Conservation (phyloP, 2,888 invertebrate genomes). For the Drepanosiphum platanoidis region DNA sequence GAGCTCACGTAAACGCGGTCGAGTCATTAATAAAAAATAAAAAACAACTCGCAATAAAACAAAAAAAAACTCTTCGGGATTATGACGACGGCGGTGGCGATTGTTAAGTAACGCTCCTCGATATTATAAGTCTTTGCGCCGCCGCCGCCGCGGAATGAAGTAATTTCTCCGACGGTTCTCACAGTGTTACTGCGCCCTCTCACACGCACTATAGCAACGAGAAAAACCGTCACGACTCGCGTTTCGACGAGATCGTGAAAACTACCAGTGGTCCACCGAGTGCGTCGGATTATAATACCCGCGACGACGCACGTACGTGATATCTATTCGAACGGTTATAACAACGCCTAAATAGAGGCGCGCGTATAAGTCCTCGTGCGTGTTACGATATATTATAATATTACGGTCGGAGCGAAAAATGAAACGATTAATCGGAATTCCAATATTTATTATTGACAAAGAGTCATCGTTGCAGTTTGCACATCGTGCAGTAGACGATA, state of each 20-base stretch:
- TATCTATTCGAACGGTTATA: neutral
- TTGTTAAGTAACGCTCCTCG: constrained; percentile 24
- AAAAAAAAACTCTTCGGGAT: neutral
- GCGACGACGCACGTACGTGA: neutral
- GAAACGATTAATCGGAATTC: too few species aligned
- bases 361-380: too few species aligned
- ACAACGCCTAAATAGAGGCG: too few species aligned
- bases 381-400: too few species aligned
- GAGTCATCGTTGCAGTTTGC: too few species aligned
- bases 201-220: neutral
- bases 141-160: neutral
- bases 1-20: constrained; percentile 35
- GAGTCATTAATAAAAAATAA: constrained; percentile 30
- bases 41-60: neutral
- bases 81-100: neutral
- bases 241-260: constrained; percentile 44
- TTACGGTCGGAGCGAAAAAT: too few species aligned
- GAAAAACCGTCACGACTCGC: constrained; percentile 44
- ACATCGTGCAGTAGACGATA: too few species aligned
- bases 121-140: neutral
- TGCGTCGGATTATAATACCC: neutral
- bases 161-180: constrained; percentile 38
- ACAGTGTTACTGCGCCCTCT: constrained; percentile 5
- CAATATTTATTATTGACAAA: too few species aligned
- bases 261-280: neutral